A percentile compares a stretch with the other conserved stretches of the same genome.
phyloP scores from a whole-genome alignment of 2,888 invertebrate genomes.

The Operophtera brumata region DNA sequence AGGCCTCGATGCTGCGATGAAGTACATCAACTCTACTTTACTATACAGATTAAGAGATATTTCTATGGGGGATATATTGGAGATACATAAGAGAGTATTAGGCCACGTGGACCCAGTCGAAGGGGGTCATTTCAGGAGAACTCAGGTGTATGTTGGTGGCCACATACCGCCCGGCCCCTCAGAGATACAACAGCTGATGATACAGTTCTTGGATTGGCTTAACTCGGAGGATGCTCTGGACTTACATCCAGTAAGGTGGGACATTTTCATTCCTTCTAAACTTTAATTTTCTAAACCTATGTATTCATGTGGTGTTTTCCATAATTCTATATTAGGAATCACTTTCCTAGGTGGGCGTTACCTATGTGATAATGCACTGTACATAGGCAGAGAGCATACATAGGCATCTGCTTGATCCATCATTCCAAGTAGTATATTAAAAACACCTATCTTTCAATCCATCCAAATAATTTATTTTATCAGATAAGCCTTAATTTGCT shows the following conservation, averaged over 20 bases:
- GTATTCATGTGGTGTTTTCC: too few relatives aligned
- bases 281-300: too few relatives aligned
- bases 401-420: too few relatives aligned
- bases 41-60: slow-evolving; percentile 89
- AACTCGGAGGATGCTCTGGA: slow-evolving; percentile 92
- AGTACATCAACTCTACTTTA: slow-evolving; percentile 92
- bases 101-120: slow-evolving; percentile 97
- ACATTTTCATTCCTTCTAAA: background rate
- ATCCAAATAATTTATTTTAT: too few relatives aligned
- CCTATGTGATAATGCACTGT: too few relatives aligned
- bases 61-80: slow-evolving; percentile 91
- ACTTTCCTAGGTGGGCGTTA: too few relatives aligned
- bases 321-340: too few relatives aligned
- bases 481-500: too few relatives aligned
- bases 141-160: slow-evolving; percentile 97
- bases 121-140: slow-evolving; percentile 92
- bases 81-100: slow-evolving; percentile 94
- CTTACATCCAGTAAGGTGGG: slow-evolving; percentile 91
- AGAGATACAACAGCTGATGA: slow-evolving; percentile 90
- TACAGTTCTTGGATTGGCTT: slow-evolving; percentile 94
- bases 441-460: too few relatives aligned
- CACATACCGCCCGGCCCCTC: slow-evolving; percentile 95
- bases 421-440: too few relatives aligned
- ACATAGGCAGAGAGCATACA: too few relatives aligned
- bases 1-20: slow-evolving; percentile 96